phyloP scores from a whole-genome alignment of 53 echinoderm and acorn worm genomes.

The Holothuria leucospilota region DNA sequence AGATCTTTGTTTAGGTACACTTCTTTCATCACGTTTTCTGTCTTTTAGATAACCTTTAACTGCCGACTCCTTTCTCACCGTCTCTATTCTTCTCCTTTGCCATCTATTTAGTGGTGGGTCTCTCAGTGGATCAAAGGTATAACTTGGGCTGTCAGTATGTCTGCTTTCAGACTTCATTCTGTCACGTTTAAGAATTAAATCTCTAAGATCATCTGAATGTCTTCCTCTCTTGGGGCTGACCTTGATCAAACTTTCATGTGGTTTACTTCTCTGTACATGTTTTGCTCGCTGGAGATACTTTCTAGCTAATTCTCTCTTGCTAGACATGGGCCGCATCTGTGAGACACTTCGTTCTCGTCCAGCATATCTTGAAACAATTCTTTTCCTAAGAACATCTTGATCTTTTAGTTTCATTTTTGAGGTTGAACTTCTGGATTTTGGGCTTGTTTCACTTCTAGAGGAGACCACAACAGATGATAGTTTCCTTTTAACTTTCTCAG shows the following conservation, averaged over 20 bases:
- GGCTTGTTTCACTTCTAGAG: too few relatives aligned
- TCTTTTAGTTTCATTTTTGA: neutral
- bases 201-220: neutral
- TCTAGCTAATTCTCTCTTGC: neutral
- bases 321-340: neutral
- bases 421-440: too few relatives aligned
- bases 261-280: too few relatives aligned
- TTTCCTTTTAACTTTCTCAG: neutral
- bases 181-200: neutral
- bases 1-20: neutral
- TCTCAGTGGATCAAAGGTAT: neutral
- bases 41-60: neutral
- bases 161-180: neutral
- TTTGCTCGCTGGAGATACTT: too few relatives aligned
- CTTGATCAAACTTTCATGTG: neutral
- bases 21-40: neutral
- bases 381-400: neutral
- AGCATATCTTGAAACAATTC: neutral
- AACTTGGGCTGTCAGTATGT: neutral
- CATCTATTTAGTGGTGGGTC: neutral
- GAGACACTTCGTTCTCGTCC: neutral
- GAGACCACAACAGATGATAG: neutral
- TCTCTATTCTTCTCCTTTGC: slow-evolving; percentile 14
- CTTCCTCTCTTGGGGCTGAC: neutral
- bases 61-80: neutral